These are phyloP conservation scores for Drosophila tani DNA, from an alignment of 1,140 invertebrate species.

Conservation along the genomic window DNA sequence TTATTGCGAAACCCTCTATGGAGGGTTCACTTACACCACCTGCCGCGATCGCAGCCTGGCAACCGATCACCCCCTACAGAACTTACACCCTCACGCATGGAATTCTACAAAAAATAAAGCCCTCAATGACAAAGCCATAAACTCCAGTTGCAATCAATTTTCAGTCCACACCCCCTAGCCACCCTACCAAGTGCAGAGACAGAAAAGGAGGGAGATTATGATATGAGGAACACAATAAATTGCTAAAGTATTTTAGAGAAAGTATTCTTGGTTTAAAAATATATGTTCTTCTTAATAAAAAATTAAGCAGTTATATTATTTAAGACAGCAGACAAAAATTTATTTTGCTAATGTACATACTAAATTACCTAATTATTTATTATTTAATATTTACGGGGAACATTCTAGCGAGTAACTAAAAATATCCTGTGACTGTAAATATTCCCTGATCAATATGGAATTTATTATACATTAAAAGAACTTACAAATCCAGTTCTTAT, in stretches of 20 bases:
- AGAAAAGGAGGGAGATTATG: neutral
- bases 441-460: rapidly evolving
- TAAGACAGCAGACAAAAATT: too few species aligned
- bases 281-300: too few species aligned
- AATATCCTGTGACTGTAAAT: rapidly evolving
- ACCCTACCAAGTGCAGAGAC: constrained; percentile 5
- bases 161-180: constrained; percentile 12
- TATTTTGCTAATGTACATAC: too few species aligned
- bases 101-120: constrained; percentile 17
- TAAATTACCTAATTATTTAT: too few species aligned
- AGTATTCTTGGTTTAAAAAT: too few species aligned
- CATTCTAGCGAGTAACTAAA: neutral
- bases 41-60: constrained; percentile 46
- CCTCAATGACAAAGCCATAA: constrained; percentile 46
- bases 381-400: too few species aligned
- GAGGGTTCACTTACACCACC: constrained; percentile 27
- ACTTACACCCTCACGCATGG: constrained; percentile 12
- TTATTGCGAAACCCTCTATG: constrained; percentile 37
- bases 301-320: too few species aligned
- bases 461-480: neutral
- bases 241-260: too few species aligned
- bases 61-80: constrained; percentile 34
- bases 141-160: constrained; percentile 57
- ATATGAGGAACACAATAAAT: too few species aligned
- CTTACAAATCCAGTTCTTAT: too few species aligned